Evolutionary conservation across 2,797 vertebrate species (phyloP), one percentile per base, ranked within the genome.

Genomic region (Orientallactaga sibirica): DNA sequence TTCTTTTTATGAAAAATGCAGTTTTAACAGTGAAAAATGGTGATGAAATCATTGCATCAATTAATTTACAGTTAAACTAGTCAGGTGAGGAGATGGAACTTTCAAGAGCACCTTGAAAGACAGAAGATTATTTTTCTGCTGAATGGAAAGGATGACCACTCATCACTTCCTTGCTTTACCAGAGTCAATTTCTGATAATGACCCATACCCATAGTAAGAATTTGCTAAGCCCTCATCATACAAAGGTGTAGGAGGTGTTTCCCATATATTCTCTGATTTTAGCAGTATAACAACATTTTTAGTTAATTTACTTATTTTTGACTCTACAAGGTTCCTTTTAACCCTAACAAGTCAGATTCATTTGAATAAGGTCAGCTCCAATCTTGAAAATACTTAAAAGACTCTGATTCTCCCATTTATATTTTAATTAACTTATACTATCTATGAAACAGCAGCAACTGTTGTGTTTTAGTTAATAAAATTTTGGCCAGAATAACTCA

Each of bases 401-500:
- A 78, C 20, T 41, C 62, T 68, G 10, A 78, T 71, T 74, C n/a
- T 86, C 29, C 43, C 66, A 85, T 67, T 92, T 70, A 33, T 82
- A 81, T 83, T 92, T 88, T 83, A 96, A 92, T 92, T 90, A 70
- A 83, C 6, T 80, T 33, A 0, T 33, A 83, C 80, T 16, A 81
- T 66, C 64, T 41, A 66, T 86, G 48, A 66, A 88, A 90, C 68
- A 73, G 52, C 52, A 14, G 61, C n/a, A 90, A 82, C 6, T 79
- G 92, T 78, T 66, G 43, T 79, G n/a, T 68, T 90, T 85, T n/a
- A 93, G 66, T 86, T 94, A 89, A 85, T 55, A 85, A 85, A 1
- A 71, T 19, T 80, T 92, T 27, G 19, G 20, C 15, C 64, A 91
- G 9, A 67, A 29, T 9, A 73, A 67, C 41, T 20, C n/a, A 48